Conservation (phyloP, 2,888 invertebrate genomes). For the Malacosoma neustria region DNA sequence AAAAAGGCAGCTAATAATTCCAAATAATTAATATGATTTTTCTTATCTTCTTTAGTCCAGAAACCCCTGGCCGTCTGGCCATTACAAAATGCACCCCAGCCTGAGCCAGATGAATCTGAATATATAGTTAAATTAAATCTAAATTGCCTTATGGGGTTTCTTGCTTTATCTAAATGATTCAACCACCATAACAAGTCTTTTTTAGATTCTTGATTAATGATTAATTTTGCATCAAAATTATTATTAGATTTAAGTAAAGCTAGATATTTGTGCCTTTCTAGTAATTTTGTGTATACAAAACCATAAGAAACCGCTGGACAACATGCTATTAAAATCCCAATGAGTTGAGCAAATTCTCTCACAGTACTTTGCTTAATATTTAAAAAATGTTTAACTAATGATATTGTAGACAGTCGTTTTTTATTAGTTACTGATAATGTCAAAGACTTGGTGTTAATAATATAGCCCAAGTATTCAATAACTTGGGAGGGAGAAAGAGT, state of each 20-base stretch:
- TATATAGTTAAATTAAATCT: background rate
- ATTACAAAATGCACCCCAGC: conserved; percentile 7
- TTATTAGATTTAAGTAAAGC: background rate
- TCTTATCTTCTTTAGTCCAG: conserved; percentile 2
- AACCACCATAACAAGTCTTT: background rate
- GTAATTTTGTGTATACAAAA: conserved; percentile 3
- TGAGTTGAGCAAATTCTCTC: conserved; percentile 9
- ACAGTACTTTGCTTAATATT: conserved; percentile 1
- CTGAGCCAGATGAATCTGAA: background rate
- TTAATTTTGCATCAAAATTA: background rate
- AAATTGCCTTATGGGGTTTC: background rate
- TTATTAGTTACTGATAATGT: background rate
- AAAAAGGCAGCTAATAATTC: conserved; percentile 3
- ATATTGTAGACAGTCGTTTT: background rate
- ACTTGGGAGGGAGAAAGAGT: background rate
- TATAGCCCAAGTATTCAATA: background rate
- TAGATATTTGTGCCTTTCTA: background rate
- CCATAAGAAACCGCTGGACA: conserved; percentile 14
- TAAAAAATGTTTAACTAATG: background rate
- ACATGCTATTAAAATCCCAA: conserved; percentile 12
- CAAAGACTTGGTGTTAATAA: background rate
- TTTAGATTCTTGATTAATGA: background rate
- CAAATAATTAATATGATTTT: conserved; percentile 6
- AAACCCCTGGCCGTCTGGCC: conserved; percentile 2
- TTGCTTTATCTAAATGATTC: background rate